A percentile compares a stretch with the other conserved stretches of the same genome.
Evolutionary conservation across 2,888 invertebrate genomes (phyloP).

Genomic region (Esperia sulphurella): DNA sequence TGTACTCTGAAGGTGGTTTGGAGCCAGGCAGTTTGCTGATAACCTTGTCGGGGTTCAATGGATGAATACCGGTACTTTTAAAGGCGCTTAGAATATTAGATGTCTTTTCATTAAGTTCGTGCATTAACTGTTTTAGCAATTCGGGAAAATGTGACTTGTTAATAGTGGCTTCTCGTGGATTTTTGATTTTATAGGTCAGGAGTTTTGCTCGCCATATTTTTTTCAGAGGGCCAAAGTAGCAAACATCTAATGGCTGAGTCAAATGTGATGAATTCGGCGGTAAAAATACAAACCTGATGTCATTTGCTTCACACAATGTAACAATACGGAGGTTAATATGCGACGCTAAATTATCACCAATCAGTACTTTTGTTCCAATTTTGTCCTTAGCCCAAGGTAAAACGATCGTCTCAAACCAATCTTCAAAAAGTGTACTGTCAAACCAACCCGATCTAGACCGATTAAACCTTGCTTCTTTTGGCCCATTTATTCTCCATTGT

Average conservation of each 20-base stretch:
- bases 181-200: not conserved
- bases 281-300: conserved; percentile 3
- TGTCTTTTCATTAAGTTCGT: not conserved
- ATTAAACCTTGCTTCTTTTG: conserved; percentile 36
- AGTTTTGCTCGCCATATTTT: not conserved
- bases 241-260: conserved; percentile 4
- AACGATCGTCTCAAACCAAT: conserved; percentile 28
- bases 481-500: conserved; percentile 43
- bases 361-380: conserved; percentile 10
- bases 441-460: conserved; percentile 40
- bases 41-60: not conserved
- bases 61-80: not conserved
- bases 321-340: conserved; percentile 7
- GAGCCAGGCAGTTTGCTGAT: not conserved
- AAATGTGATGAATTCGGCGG: conserved; percentile 3
- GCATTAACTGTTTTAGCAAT: not conserved
- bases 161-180: not conserved
- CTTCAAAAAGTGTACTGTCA: conserved; percentile 28
- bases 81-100: not conserved
- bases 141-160: conserved; percentile 1
- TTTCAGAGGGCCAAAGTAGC: conserved; percentile 1
- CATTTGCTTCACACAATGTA: not conserved
- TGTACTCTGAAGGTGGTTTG: not conserved
- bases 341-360: conserved; percentile 14
- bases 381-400: conserved; percentile 8